Conservation (phyloP, 2,797 vertebrate genomes). For the Morus bassanus region DNA sequence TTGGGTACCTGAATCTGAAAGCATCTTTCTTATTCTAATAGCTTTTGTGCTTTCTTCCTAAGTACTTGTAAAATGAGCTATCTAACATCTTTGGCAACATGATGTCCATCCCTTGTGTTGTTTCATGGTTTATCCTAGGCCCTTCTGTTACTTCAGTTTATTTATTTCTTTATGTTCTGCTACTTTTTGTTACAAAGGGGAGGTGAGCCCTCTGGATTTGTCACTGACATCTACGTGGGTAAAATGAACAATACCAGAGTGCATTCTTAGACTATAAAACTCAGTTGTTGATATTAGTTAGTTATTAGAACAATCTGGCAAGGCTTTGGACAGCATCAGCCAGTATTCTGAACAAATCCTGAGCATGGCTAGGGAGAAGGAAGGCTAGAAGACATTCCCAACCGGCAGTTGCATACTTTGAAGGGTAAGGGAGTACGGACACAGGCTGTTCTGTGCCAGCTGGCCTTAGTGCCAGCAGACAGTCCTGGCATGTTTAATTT, state of each 20-base stretch:
- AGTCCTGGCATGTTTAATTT: neutral
- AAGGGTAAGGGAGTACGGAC: neutral
- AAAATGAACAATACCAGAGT: neutral
- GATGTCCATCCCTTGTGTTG: neutral
- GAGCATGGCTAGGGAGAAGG: neutral
- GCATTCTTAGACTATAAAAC: neutral
- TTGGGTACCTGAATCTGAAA: neutral
- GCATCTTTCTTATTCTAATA: neutral
- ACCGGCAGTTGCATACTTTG: neutral
- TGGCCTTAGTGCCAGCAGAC: neutral
- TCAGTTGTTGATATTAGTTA: neutral
- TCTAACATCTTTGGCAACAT: neutral
- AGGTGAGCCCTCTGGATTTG: neutral
- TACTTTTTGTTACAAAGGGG: neutral
- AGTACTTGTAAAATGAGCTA: neutral
- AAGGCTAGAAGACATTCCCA: neutral
- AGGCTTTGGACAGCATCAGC: neutral
- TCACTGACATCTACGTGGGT: neutral
- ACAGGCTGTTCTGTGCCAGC: neutral
- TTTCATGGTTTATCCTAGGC: neutral
- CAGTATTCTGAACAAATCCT: neutral
- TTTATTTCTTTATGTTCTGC: neutral
- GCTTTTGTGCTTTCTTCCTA: neutral
- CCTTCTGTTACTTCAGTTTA: neutral
- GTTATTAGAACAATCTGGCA: neutral